Percentiles rank a stretch among this genome's conserved stretches.
Conservation (phyloP, 1,140 invertebrate species). For the Caerostris darwini region DNA sequence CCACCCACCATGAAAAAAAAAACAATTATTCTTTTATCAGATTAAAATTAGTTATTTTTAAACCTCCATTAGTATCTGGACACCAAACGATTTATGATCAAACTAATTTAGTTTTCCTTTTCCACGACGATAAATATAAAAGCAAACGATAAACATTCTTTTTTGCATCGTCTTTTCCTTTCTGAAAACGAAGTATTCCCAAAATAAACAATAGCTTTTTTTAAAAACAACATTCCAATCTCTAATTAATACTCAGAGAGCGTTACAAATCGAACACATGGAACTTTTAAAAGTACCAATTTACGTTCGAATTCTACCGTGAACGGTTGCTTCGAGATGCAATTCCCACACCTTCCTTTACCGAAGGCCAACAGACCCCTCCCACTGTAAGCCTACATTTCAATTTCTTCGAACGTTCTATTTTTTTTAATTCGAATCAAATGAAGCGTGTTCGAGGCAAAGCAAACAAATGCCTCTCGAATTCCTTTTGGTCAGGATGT, state of each 20-base stretch:
- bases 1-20: no score
- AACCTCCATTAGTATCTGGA: no score
- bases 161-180: no score
- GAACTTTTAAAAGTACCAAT: conserved; percentile 13
- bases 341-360: conserved; percentile 3
- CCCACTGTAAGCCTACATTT: background rate
- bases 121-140: no score
- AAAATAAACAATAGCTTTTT: background rate
- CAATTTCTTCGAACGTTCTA: background rate
- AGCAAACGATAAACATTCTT: no score
- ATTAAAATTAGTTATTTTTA: no score
- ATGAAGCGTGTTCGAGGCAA: conserved; percentile 7
- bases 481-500: conserved; percentile 1
- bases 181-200: background rate
- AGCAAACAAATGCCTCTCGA: conserved; percentile 22
- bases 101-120: no score
- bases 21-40: no score
- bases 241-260: background rate
- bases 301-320: background rate
- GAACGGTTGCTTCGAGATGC: background rate
- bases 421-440: background rate
- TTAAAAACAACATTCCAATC: background rate
- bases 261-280: background rate
- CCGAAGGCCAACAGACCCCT: background rate
- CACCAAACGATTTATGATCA: no score